phyloP scores from a whole-genome alignment of 2,113 vertebrate species.

The Carollia perspicillata region DNA sequence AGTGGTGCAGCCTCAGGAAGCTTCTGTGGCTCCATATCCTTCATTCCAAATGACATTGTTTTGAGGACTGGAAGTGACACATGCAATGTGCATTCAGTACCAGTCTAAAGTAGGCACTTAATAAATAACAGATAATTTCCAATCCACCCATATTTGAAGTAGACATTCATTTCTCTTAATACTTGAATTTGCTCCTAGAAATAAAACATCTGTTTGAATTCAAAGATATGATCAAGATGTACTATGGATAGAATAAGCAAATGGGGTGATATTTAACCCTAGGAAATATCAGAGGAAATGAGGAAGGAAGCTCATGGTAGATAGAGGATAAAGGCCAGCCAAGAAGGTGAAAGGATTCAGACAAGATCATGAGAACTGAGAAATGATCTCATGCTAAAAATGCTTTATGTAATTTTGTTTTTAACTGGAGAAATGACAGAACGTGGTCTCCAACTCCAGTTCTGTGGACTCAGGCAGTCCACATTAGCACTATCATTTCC shows the following conservation, averaged over 20 bases:
- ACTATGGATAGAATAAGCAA: neutral
- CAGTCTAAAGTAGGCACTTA: neutral
- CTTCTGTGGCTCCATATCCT: neutral
- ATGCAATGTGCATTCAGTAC: neutral
- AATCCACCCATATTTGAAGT: neutral
- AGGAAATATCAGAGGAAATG: neutral
- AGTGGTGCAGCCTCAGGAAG: neutral
- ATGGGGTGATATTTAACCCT: neutral
- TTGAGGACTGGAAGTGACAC: neutral
- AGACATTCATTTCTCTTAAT: neutral
- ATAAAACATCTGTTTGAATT: constrained; percentile 2
- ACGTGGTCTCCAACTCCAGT: neutral
- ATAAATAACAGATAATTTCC: neutral
- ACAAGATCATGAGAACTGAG: constrained; percentile 64
- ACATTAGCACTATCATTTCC: neutral
- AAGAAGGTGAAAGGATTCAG: constrained; percentile 42
- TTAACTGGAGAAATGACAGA: neutral
- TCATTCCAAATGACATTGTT: neutral
- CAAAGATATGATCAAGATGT: neutral
- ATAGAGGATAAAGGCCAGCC: neutral
- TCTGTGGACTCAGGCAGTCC: neutral
- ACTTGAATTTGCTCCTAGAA: neutral
- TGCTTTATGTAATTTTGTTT: neutral
- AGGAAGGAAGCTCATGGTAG: neutral
- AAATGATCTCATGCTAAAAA: constrained; percentile 20